Base-by-base conservation (phyloP, 2,113 vertebrate genomes). In the Spermophilus dauricus region DNA sequence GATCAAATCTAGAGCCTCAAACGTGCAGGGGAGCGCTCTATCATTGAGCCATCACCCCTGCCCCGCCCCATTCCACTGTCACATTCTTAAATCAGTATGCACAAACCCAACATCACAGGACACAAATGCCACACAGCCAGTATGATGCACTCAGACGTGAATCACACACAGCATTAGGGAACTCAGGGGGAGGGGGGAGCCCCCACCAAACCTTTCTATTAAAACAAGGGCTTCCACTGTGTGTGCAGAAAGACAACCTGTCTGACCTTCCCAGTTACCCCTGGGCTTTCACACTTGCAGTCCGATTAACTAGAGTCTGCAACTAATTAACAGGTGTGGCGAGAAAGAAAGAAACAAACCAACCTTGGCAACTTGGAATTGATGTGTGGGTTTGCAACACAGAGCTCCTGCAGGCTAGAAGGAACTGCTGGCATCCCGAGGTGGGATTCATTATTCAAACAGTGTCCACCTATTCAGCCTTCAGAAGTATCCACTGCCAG, bases 241-340 rank as follows among this genome's bases (percentile, higher is more conserved):
- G n/a, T 48, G n/a, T 42, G 28, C 28, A 88, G 73, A 97, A 81
- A 96, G 58, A 89, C 63, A 85, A 63, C 87, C 18, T 14, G 69
- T 70, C 17, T 83, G 89, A 96, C 91, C 97, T 94, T 94, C 75
- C 73, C 48, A 20, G 72, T 91, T 51, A 91, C 61, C 56, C 58
- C 48, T 32, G 63, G 92, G 92, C 76, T 86, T 89, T 83, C 73
- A 45, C 0, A 22, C 95, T 94, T 58, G 56, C 82, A 8, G 42
- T 63, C 89, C 85, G 70, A 96, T 88, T 96, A 95, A 90, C 70
- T 65, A 96, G 94, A 65, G 94, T 86, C 82, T 95, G 92, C 30
- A 93, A 86, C 86, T 96, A 96, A 97, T 97, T 93, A 97, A 88
- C 92, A 97, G 96, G 94, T 96, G 51, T 94, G 83, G 85, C 89